Conservation (phyloP, 2,113 vertebrate genomes). For the Calonectris borealis region DNA sequence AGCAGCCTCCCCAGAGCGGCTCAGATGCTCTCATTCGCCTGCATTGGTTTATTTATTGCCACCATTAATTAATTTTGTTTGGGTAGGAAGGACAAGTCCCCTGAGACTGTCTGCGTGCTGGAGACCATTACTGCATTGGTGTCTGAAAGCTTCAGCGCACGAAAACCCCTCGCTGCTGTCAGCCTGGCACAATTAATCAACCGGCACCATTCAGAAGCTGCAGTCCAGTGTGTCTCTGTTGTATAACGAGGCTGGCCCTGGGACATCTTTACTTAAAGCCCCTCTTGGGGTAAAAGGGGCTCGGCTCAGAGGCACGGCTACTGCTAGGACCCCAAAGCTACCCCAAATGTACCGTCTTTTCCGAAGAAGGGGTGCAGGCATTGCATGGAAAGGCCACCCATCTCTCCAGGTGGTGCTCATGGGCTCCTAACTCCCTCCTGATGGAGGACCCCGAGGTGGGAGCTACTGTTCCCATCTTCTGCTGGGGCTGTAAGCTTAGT, state of each 20-base stretch:
- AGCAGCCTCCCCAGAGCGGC: background rate
- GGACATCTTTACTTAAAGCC: background rate
- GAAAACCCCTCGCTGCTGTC: background rate
- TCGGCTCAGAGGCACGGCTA: fast-evolving
- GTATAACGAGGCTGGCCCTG: background rate
- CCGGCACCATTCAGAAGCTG: background rate
- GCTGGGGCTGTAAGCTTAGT: background rate
- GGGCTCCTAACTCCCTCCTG: background rate
- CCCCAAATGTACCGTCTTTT: background rate
- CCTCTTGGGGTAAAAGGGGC: background rate
- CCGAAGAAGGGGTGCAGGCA: background rate
- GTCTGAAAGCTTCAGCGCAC: background rate
- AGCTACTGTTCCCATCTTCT: background rate
- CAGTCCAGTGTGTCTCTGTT: background rate
- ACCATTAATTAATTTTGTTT: constrained; percentile 32
- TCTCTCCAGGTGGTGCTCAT: background rate
- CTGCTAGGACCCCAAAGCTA: background rate
- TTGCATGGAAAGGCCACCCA: background rate
- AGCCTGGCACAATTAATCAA: constrained; percentile 38
- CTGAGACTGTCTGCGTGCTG: background rate
- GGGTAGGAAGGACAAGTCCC: constrained; percentile 27
- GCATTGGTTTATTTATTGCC: constrained; percentile 46
- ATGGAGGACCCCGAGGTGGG: background rate
- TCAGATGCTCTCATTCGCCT: background rate
- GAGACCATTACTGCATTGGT: constrained; percentile 47